phyloP scores from a whole-genome alignment of 2,797 vertebrate genomes.

The Melanotaenia pygmaea region DNA sequence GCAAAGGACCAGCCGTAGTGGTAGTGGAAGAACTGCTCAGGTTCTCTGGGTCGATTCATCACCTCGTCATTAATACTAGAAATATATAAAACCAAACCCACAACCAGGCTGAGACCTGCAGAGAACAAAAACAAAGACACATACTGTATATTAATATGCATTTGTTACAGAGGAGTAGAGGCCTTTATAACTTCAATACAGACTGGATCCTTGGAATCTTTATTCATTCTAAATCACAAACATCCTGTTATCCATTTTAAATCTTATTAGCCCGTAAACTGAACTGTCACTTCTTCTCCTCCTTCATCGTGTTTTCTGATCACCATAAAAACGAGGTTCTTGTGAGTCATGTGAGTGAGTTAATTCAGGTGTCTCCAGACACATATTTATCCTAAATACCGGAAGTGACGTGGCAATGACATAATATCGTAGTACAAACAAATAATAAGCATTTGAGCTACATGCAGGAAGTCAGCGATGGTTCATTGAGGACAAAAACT shows the following conservation, averaged over 20 bases:
- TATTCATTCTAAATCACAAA: not conserved
- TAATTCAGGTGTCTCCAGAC: not conserved
- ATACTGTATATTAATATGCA: not conserved
- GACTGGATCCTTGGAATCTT: not conserved
- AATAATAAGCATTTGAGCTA: no score
- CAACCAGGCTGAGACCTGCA: constrained; percentile 90
- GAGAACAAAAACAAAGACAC: constrained; percentile 10
- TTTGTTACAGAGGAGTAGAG: not conserved
- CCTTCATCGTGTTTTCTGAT: not conserved
- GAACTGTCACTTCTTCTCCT: not conserved
- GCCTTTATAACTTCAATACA: not conserved
- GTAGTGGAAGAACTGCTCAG: constrained; percentile 92
- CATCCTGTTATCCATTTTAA: not conserved
- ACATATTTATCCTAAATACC: no score
- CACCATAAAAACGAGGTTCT: not conserved
- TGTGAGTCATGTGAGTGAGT: not conserved
- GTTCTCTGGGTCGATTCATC: constrained; percentile 91
- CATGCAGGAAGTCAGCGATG: no score
- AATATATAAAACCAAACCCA: constrained; percentile 92
- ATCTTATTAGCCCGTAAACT: not conserved
- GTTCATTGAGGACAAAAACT: no score
- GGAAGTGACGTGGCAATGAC: no score
- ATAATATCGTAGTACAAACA: no score
- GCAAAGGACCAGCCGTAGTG: constrained; percentile 93
- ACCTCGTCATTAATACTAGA: constrained; percentile 94